Evolutionary conservation across 1,140 invertebrate genomes (phyloP), one percentile per base, ranked within the genome.

Genomic region (Heliconius eleuchia): DNA sequence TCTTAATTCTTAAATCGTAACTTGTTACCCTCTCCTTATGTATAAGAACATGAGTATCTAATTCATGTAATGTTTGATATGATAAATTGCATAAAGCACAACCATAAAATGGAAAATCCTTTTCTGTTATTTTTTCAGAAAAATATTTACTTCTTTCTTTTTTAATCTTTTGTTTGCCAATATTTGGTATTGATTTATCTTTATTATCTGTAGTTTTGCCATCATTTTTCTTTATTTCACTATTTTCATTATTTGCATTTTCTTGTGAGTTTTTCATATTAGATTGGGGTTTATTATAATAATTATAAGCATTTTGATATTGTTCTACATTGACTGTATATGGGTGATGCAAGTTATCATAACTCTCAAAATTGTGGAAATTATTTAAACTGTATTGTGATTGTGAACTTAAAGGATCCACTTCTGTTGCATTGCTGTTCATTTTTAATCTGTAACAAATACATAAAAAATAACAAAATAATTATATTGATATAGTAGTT

Each of bases 11-110:
- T 39, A 92, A 82, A 80, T 89, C 88, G 27, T 93, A 93, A 55
- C 90, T 93, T 0, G 92, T 93, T 79, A 92, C 81, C 34, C 92
- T 88, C 7, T 91, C 90, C 75, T 92, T 92, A 46, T 94, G 92
- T 34, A 83, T 85, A 0, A 86, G 82, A 0, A 94, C 87, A 82
- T 94, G 92, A 39, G 86, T 77, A 57, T 94, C 91, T 9, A 94
- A 77, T 60, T 92, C 88, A 2, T 85, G 78, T 55, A 93, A 50
- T 1, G 81, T 71, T 55, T 76, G 76, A 57, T 85, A 94, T n/a
- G 85, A 88, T 13, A 93, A 87, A 76, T 93, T 89, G 55, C 92
- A 94, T 0, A 94, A 85, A 3, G 92, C 79, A 74, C 92, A 94
- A 0, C 89, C 92, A 39, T 94, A 94, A 57, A 94, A 94, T 3